These are phyloP conservation scores for Daboia siamensis DNA, from an alignment of 2,113 vertebrate species.

Conservation along the genomic window DNA sequence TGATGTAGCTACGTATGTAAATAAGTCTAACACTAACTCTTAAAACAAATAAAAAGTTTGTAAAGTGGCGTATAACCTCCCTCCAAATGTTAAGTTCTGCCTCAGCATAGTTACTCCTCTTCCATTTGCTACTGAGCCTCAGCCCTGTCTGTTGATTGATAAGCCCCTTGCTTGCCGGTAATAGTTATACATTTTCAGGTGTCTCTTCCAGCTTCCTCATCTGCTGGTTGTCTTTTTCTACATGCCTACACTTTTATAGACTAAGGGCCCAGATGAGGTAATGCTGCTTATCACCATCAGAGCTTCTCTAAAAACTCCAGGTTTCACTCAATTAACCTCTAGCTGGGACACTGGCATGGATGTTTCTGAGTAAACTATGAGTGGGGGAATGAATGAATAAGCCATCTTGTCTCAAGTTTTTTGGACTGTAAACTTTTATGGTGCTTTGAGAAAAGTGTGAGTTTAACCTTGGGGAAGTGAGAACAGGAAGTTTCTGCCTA, in stretches of 20 bases:
- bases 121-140: background rate
- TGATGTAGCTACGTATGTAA: background rate
- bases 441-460: background rate
- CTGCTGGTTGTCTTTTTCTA: background rate
- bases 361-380: background rate
- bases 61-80: background rate
- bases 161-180: background rate
- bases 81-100: background rate
- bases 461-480: background rate
- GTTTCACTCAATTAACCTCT: background rate
- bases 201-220: background rate
- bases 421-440: background rate
- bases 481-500: background rate
- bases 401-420: background rate
- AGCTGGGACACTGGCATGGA: background rate
- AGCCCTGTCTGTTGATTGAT: background rate
- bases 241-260: background rate
- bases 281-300: background rate
- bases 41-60: background rate
- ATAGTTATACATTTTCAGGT: background rate
- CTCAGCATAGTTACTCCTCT: background rate
- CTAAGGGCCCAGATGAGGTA: background rate
- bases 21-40: background rate
- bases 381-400: background rate
- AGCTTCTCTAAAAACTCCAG: background rate